Evolutionary conservation across 2,113 vertebrate species (phyloP), one percentile per base, ranked within the genome.

Genomic region (Chascanopsetta lugubris): DNA sequence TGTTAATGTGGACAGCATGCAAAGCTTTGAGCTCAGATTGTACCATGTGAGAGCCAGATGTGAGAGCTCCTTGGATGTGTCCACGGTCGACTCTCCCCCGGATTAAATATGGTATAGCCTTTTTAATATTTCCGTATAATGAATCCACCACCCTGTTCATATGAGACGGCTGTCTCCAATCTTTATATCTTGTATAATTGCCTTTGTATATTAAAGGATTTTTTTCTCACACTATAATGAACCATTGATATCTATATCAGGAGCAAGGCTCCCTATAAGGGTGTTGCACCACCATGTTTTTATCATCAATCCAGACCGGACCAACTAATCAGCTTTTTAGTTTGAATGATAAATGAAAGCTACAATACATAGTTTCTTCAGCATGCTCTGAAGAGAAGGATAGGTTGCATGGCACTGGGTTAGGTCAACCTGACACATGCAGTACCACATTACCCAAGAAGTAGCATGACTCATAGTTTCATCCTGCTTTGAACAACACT

Each of bases 1-100:
- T 24, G 11, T n/a, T 34, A 75, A 63, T 54, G 13, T 40, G 38
- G 8, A 53, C 49, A 58, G 9, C 60, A 40, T 32, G 24, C n/a
- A 48, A 34, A 36, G 8, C 27, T 63, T 8, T 20, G 9, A 20
- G 13, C 5, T 48, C 26, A 21, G 12, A 48, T 55, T 46, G 61
- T 34, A 43, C 13, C 9, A 17, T 63, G 15, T 55, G 17, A n/a
- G 25, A 32, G 15, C 25, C 40, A 50, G 20, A 51, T 47, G 18
- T 58, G 27, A 72, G 30, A 72, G 30, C 42, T 40, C 18, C 43
- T 47, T 59, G 3, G 47, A 47, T 65, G 0, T 25, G n/a, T 24
- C 61, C n/a, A 25, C 18, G 20, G 8, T 30, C 51, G 2, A 61
- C 22, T 72, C 26, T 38, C n/a, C 21, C 18, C 8, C 4, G 17